These are phyloP conservation scores for Formicarius rufipectus DNA, from an alignment of 2,113 vertebrate genomes.

Conservation along the genomic window DNA sequence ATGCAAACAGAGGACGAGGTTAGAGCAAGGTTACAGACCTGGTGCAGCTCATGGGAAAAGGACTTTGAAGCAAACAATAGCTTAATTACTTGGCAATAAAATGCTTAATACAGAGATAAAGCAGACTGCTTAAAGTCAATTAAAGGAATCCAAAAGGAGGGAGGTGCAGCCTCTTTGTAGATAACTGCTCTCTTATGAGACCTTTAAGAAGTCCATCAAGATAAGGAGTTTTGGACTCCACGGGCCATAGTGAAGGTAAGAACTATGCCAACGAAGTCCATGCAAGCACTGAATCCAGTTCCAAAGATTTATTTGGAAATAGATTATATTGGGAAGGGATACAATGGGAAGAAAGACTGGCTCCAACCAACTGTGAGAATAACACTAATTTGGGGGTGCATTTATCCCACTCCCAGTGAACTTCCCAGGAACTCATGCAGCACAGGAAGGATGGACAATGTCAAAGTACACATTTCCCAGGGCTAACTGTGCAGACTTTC, in stretches of 20 bases:
- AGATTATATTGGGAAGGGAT: background rate
- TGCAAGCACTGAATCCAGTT: accelerated
- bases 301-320: background rate
- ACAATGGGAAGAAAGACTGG: background rate
- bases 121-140: constrained; percentile 25
- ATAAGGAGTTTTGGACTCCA: background rate
- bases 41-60: background rate
- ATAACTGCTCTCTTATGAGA: background rate
- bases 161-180: background rate
- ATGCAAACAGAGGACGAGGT: background rate
- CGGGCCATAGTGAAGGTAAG: accelerated
- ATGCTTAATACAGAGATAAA: constrained; percentile 36
- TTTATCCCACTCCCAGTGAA: background rate
- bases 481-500: background rate
- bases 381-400: accelerated
- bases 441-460: background rate
- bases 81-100: constrained; percentile 36
- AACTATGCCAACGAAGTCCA: accelerated
- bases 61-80: constrained; percentile 17
- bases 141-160: background rate
- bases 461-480: background rate
- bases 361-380: background rate
- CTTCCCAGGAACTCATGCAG: background rate
- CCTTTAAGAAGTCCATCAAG: background rate
- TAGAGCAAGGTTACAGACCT: background rate